A percentile compares a stretch with the other conserved stretches of the same genome.
Evolutionary conservation across 2,113 vertebrate genomes (phyloP).

Genomic region (Gymnarchus niloticus): DNA sequence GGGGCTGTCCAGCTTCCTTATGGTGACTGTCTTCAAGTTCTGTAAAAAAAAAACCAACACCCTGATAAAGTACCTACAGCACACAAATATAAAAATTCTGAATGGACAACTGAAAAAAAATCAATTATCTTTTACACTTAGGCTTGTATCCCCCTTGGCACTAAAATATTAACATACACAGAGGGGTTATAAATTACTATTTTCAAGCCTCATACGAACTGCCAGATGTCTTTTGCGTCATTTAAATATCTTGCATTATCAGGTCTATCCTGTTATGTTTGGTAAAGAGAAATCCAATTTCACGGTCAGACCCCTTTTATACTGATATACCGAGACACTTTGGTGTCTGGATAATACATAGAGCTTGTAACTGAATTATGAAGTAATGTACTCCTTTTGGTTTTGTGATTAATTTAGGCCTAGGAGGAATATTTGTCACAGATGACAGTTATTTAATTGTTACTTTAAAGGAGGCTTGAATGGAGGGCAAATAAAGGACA

Average conservation of each 20-base stretch:
- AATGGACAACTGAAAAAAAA: background rate
- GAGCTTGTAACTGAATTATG: background rate
- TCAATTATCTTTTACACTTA: background rate
- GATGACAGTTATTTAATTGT: slow-evolving; percentile 1
- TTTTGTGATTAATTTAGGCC: background rate
- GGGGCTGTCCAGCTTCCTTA: background rate
- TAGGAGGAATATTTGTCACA: background rate
- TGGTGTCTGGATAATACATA: background rate
- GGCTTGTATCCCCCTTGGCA: background rate
- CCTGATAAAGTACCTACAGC: background rate
- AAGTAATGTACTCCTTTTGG: background rate
- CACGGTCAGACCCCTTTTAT: background rate
- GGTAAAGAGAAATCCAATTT: background rate
- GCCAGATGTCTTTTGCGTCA: background rate
- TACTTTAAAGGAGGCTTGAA: background rate
- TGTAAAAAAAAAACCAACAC: background rate
- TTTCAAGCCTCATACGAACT: background rate
- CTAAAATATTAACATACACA: no score
- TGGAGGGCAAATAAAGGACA: background rate
- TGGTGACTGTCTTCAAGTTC: background rate
- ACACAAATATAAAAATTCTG: background rate
- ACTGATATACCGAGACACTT: background rate
- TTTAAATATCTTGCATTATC: background rate
- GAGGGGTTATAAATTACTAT: no score
- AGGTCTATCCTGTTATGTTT: background rate